phyloP scores from a whole-genome alignment of 2,113 vertebrate genomes.

The Danio rerio region GRCz12tu NC_133187.1:27496501-27497000 shows the following conservation, averaged over 20 bases:
- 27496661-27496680: conserved; percentile 99
- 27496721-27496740: conserved; percentile 96
- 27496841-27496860: conserved; percentile 99
- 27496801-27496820: not conserved
- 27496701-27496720: conserved; percentile 98
- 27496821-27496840: conserved; percentile 72
- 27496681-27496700: conserved; percentile 98
- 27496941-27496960: conserved; percentile 98
- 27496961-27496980: conserved; percentile 93
- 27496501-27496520: no score
- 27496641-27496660: conserved; percentile 99
- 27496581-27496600: conserved; percentile 25
- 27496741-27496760: conserved; percentile 95
- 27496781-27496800: not conserved
- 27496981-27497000: conserved; percentile 74
- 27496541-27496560: not conserved
- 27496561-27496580: conserved; percentile 2
- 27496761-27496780: not conserved
- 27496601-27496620: conserved; percentile 66
- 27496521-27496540: not conserved
- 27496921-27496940: conserved; percentile 94
- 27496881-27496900: conserved; percentile 98
- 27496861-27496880: conserved; percentile 95
- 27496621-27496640: conserved; percentile 98
- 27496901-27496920: conserved; percentile 95